Evolutionary conservation across 2,888 invertebrate species (phyloP).

Genomic region (Leptarthrus brevirostris): DNA sequence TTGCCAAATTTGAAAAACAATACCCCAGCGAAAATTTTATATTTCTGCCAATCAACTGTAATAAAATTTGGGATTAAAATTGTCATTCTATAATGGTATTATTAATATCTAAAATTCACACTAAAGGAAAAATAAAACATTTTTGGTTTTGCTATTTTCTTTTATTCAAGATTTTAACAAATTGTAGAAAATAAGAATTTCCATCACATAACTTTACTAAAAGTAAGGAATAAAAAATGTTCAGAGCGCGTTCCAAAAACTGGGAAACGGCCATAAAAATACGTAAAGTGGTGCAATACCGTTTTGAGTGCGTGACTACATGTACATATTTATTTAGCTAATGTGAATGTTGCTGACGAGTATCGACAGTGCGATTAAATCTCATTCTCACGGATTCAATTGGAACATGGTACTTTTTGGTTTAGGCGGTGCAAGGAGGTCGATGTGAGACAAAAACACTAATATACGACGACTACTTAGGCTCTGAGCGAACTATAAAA

Average conservation of each 20-base stretch:
- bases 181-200: constrained; percentile 50
- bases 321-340: constrained; percentile 24
- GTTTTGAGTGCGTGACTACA: constrained; percentile 41
- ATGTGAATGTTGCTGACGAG: background rate
- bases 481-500: constrained; percentile 39
- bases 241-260: background rate
- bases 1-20: too few species aligned
- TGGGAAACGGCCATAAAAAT: background rate
- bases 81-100: too few species aligned
- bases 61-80: too few species aligned
- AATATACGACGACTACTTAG: constrained; percentile 26
- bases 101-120: too few species aligned
- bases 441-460: constrained; percentile 33
- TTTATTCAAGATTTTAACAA: constrained; percentile 51
- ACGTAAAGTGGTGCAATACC: constrained; percentile 41
- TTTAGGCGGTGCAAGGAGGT: constrained; percentile 11
- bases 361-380: background rate
- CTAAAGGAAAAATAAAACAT: constrained; percentile 24
- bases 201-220: constrained; percentile 44
- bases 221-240: constrained; percentile 27
- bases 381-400: background rate
- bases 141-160: constrained; percentile 25
- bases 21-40: too few species aligned
- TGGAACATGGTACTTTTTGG: constrained; percentile 18
- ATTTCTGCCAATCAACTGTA: too few species aligned